Evolutionary conservation across 2,888 invertebrate species (phyloP).

Genomic region (Lepetodrilus schrolli): DNA sequence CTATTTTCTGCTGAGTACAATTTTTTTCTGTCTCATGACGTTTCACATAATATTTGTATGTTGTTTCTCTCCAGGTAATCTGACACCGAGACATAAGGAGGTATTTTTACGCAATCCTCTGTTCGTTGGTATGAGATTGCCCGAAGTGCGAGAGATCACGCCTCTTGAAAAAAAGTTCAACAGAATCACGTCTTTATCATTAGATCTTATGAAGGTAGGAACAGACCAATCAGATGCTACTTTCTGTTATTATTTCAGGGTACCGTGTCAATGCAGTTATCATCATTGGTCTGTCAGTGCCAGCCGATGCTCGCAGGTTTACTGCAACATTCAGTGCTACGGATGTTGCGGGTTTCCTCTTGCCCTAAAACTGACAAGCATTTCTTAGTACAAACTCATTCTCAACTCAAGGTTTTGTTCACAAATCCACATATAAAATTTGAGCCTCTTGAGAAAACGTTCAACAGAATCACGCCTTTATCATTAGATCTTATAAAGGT

Average conservation of each 20-base stretch:
- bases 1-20: no score
- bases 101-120: constrained; percentile 74
- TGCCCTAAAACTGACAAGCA: no score
- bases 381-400: no score
- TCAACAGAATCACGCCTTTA: constrained; percentile 62
- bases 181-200: constrained; percentile 75
- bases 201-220: constrained; percentile 89
- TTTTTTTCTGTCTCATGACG: no score
- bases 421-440: no score
- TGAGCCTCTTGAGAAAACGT: constrained; percentile 65
- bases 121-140: constrained; percentile 74
- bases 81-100: constrained; percentile 72
- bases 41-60: no score
- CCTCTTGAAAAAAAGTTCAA: constrained; percentile 73
- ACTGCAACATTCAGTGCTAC: no score
- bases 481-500: constrained; percentile 91
- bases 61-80: constrained; percentile 67
- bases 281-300: no score
- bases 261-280: no score
- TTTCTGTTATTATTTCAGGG: neutral
- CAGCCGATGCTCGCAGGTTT: no score
- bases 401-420: no score
- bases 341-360: no score
- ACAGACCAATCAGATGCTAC: neutral
- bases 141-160: constrained; percentile 71